Base-by-base conservation (phyloP, 2,888 invertebrate genomes). In the Enoplolaimus lenunculus region DNA sequence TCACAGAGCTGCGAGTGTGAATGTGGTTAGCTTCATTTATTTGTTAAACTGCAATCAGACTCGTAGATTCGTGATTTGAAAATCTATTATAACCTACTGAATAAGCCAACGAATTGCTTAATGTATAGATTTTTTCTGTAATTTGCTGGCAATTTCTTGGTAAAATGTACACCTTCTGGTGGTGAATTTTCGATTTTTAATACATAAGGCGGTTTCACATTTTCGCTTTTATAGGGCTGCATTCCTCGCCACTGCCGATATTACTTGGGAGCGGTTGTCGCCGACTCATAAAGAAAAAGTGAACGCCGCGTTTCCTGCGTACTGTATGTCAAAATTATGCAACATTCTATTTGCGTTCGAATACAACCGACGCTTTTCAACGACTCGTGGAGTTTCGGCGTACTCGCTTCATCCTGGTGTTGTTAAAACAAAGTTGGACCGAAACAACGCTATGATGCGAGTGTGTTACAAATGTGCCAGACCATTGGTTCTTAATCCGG, bases 281-380 rank as follows among this genome's bases (percentile, higher is more conserved):
- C 89, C 89, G 68, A 84, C 87, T 29, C 71, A 71, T 45, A 71
- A 59, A 31, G 34, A 2, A 13, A 21, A 35, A 29, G 30, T 69
- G 13, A 69, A 71, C 34, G 29, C 88, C 84, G 85, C 88, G 71
- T 88, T 93, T 86, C 87, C 86, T 83, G 90, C 91, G 0, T 95
- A 94, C 81, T 92, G 93, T 79, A 88, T 91, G 82, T 71, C 71
- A 1, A 60, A 71, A 66, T 60, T 74, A 3, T 69, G 68, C 70
- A 35, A 60, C 33, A 1, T 62, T 28, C 31, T 68, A 31, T 71
- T 57, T 31, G 66, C 73, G n/a, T 60, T 34, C 34, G 73, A 69
- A 34, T 59, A 71, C 26, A 68, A 73, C 59, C 59, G 67, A 29
- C 69, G 64, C 28, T 59, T 59, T 29, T 31, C 70, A 1, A 34